Conservation (phyloP, 2,888 invertebrate species). For the Sesia bembeciformis region DNA sequence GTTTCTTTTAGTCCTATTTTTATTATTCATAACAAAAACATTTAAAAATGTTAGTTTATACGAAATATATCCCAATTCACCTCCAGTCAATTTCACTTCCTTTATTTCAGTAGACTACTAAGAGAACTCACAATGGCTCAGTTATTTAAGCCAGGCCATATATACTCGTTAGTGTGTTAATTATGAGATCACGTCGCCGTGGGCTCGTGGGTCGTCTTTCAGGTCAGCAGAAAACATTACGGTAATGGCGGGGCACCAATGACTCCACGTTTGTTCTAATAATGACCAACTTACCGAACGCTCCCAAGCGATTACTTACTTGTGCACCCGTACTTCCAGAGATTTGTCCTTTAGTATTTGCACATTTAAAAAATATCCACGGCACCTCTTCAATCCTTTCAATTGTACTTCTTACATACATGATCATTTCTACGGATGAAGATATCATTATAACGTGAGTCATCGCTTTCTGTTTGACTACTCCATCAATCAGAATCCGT, state of each 20-base stretch:
- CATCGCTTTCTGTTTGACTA: conserved; percentile 1
- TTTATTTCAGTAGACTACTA: too few species aligned
- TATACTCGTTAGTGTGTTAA: conserved; percentile 20
- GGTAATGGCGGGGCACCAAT: conserved; percentile 11
- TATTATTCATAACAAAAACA: too few species aligned
- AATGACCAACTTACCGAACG: conserved; percentile 6
- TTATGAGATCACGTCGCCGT: conserved; percentile 16
- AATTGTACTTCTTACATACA: background rate
- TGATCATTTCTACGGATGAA: background rate
- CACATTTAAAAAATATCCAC: too few species aligned
- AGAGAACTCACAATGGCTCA: too few species aligned
- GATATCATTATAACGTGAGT: conserved; percentile 1
- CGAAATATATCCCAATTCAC: too few species aligned
- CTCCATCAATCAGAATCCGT: conserved; percentile 16
- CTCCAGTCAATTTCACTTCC: too few species aligned
- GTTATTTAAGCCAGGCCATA: conserved; percentile 9
- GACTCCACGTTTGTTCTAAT: conserved; percentile 14
- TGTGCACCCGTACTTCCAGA: too few species aligned
- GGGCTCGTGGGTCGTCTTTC: conserved; percentile 21
- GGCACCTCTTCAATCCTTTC: conserved; percentile 1
- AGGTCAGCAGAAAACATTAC: conserved; percentile 22
- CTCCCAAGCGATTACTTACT: too few species aligned
- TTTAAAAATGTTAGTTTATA: too few species aligned
- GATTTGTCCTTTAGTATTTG: too few species aligned
- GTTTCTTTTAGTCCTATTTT: too few species aligned